Percentiles rank a stretch among this genome's conserved stretches.
phyloP scores from a whole-genome alignment of 2,113 vertebrate genomes.

The Stigmatopora argus region DNA sequence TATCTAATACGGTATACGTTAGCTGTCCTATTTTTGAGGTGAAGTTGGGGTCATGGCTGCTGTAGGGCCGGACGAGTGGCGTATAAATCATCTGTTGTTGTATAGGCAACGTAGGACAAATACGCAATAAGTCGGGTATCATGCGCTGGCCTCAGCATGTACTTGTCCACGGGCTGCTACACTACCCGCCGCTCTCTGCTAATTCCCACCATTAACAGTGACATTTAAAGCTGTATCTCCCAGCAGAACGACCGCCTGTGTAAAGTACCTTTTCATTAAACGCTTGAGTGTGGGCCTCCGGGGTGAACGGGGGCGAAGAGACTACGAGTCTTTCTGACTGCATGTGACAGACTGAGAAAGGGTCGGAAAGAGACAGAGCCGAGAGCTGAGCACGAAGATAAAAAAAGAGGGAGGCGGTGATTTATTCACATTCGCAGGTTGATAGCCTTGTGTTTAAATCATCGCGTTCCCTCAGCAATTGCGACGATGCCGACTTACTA shows the following conservation, averaged over 20 bases:
- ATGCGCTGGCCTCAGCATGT: constrained; percentile 25
- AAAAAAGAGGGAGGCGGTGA: constrained; percentile 21
- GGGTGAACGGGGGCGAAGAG: constrained; percentile 35
- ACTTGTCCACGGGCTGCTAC: constrained; percentile 30
- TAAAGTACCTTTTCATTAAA: constrained; percentile 68
- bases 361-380: constrained; percentile 17
- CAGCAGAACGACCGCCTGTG: constrained; percentile 40
- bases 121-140: constrained; percentile 29
- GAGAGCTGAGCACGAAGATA: constrained; percentile 23
- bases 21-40: constrained; percentile 53
- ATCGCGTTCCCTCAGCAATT: constrained; percentile 27
- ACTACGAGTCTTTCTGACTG: constrained; percentile 16
- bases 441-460: constrained; percentile 45
- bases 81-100: constrained; percentile 48
- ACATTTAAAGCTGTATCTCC: constrained; percentile 61
- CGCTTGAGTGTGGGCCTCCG: constrained; percentile 53
- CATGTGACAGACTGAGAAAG: constrained; percentile 7
- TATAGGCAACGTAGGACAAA: constrained; percentile 14
- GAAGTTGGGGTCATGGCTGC: constrained; percentile 47
- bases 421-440: constrained; percentile 31
- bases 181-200: constrained; percentile 37
- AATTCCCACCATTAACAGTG: constrained; percentile 56
- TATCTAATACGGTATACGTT: constrained; percentile 28
- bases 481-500: constrained; percentile 32
- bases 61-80: constrained; percentile 16